phyloP scores from a whole-genome alignment of 2,888 invertebrate species.

The Drosophila lacicola region DNA sequence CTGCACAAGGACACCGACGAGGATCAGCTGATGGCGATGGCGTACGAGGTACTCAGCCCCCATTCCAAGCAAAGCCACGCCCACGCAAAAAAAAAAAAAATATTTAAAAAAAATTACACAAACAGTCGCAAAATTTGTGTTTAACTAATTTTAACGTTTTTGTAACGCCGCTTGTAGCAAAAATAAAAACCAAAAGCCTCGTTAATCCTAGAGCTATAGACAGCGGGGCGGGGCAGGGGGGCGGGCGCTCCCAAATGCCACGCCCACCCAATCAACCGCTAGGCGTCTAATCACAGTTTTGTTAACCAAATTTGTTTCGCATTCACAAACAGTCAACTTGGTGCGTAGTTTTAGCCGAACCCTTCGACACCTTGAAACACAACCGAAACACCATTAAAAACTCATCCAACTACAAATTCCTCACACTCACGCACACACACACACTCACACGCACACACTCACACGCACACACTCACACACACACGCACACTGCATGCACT shows the following conservation, averaged over 20 bases:
- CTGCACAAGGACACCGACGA: conserved; percentile 87
- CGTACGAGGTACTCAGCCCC: conserved; percentile 86
- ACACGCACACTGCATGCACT: conserved; percentile 38
- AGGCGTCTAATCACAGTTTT: conserved; percentile 58
- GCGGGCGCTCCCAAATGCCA: conserved; percentile 18
- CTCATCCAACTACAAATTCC: conserved; percentile 1
- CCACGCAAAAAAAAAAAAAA: conserved; percentile 11
- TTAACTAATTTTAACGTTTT: conserved; percentile 44
- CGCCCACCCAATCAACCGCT: conserved; percentile 32
- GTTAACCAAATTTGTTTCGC: conserved; percentile 56
- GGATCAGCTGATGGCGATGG: conserved; percentile 88
- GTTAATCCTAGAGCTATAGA: conserved; percentile 38
- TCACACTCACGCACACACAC: background rate
- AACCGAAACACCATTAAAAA: background rate
- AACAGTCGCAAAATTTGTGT: conserved; percentile 31
- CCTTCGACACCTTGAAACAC: conserved; percentile 1
- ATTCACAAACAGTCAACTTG: conserved; percentile 43
- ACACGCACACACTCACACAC: background rate
- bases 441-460: background rate
- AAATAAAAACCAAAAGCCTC: conserved; percentile 11
- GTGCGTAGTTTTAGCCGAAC: conserved; percentile 69
- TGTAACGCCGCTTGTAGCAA: conserved; percentile 20
- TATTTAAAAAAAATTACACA: conserved; percentile 3
- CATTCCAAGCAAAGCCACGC: conserved; percentile 29
- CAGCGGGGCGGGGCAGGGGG: conserved; percentile 18